A percentile compares a stretch with the other conserved stretches of the same genome.
Evolutionary conservation across 2,797 vertebrate species (phyloP).

Genomic region (Takifugu rubripes): DNA sequence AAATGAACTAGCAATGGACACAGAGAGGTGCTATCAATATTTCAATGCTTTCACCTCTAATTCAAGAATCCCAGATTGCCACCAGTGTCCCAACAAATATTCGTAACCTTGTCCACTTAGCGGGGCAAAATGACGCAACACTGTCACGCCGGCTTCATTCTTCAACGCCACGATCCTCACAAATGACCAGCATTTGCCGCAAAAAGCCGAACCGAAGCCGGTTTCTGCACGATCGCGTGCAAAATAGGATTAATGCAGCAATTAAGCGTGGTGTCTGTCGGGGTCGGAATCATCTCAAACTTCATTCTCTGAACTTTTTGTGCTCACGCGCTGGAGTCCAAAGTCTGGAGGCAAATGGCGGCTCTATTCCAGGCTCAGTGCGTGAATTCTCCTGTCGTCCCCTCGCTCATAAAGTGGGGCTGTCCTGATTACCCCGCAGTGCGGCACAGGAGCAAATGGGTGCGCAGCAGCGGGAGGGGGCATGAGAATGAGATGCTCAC

Average conservation of each 20-base stretch:
- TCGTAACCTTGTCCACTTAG: constrained; percentile 48
- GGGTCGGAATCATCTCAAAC: constrained; percentile 41
- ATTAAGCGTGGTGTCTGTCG: neutral
- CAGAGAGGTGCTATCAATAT: constrained; percentile 91
- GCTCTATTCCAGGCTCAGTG: constrained; percentile 59
- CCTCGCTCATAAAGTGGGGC: constrained; percentile 72
- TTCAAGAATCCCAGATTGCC: constrained; percentile 78
- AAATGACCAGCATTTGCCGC: neutral
- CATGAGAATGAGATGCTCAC: constrained; percentile 73
- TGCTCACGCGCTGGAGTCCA: constrained; percentile 48
- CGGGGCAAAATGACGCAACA: neutral
- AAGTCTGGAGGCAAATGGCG: constrained; percentile 68
- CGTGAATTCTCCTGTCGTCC: constrained; percentile 72
- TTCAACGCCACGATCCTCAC: neutral
- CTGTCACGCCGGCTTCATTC: neutral
- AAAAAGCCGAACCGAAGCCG: neutral
- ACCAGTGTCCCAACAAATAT: constrained; percentile 58
- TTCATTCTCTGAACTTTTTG: constrained; percentile 59
- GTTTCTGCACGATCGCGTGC: too few relatives aligned
- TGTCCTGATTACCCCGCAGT: constrained; percentile 77
- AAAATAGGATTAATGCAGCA: neutral
- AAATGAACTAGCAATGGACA: constrained; percentile 84
- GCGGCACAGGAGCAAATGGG: constrained; percentile 62
- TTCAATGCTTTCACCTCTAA: constrained; percentile 87
- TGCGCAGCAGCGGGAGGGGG: constrained; percentile 48